These are phyloP conservation scores for Apolygus lucorum DNA, from an alignment of 1,140 invertebrate genomes.

Conservation along the genomic window DNA sequence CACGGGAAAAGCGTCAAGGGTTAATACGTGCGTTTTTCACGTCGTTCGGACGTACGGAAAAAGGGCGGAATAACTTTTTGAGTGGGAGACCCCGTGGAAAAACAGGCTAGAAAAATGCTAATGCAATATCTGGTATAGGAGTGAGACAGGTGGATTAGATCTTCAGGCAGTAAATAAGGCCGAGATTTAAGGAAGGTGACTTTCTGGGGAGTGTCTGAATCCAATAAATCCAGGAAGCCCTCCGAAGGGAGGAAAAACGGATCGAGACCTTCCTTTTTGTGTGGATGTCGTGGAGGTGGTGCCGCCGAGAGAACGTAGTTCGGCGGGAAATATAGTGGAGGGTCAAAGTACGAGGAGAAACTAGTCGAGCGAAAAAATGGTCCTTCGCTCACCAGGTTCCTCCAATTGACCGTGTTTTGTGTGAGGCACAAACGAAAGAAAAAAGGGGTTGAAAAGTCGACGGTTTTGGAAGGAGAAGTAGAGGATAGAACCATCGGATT, in stretches of 20 bases:
- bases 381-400: too few relatives aligned
- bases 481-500: too few relatives aligned
- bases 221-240: conserved; percentile 1
- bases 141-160: background rate
- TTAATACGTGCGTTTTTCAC: too few relatives aligned
- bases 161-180: background rate
- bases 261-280: background rate
- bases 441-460: too few relatives aligned
- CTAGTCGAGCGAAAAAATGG: background rate
- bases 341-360: background rate
- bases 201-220: background rate
- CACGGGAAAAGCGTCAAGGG: too few relatives aligned
- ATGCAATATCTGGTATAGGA: background rate
- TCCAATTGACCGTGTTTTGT: too few relatives aligned
- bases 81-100: too few relatives aligned
- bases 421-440: too few relatives aligned
- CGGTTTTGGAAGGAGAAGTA: too few relatives aligned
- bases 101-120: too few relatives aligned
- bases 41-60: too few relatives aligned
- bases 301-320: background rate
- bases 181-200: background rate
- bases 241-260: background rate
- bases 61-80: too few relatives aligned
- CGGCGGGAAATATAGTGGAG: background rate
- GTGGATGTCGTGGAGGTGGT: background rate